These are phyloP conservation scores for Alauda arvensis DNA, from an alignment of 2,797 vertebrate genomes.

Conservation along the genomic window DNA sequence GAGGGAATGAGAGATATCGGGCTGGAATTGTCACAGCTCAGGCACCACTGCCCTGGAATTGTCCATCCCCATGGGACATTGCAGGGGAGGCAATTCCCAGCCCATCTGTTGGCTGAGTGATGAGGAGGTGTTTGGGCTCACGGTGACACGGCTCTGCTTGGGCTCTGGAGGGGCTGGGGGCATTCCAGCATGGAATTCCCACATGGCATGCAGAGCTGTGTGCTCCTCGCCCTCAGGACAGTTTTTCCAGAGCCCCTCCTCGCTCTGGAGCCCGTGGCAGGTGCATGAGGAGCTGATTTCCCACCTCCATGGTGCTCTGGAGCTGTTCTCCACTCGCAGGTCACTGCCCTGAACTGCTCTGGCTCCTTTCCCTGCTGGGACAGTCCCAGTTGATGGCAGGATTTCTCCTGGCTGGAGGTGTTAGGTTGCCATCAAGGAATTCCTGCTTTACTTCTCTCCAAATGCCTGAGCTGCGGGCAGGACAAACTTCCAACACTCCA, in stretches of 20 bases:
- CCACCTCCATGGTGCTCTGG: rapidly evolving
- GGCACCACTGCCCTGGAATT: not conserved
- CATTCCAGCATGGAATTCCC: not conserved
- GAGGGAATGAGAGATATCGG: rapidly evolving
- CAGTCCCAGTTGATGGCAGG: not conserved
- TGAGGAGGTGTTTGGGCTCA: not conserved
- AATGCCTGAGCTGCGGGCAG: rapidly evolving
- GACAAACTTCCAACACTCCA: not conserved
- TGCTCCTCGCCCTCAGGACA: not conserved
- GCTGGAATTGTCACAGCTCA: not conserved
- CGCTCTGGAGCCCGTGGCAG: rapidly evolving
- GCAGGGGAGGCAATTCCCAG: not conserved
- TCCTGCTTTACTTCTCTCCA: not conserved
- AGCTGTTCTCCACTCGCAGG: not conserved
- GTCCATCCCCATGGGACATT: rapidly evolving
- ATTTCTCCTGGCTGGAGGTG: not conserved
- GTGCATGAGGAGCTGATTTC: not conserved
- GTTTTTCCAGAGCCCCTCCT: not conserved
- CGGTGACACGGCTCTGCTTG: rapidly evolving
- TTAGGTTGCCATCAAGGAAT: not conserved
- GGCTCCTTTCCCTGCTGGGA: not conserved
- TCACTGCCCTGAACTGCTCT: not conserved
- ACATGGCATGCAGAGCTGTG: rapidly evolving
- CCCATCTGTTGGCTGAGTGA: not conserved
- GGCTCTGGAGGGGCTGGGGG: not conserved